Base-by-base conservation (phyloP, 1,140 invertebrate species). In the Pygmarrhopalites habei region DNA sequence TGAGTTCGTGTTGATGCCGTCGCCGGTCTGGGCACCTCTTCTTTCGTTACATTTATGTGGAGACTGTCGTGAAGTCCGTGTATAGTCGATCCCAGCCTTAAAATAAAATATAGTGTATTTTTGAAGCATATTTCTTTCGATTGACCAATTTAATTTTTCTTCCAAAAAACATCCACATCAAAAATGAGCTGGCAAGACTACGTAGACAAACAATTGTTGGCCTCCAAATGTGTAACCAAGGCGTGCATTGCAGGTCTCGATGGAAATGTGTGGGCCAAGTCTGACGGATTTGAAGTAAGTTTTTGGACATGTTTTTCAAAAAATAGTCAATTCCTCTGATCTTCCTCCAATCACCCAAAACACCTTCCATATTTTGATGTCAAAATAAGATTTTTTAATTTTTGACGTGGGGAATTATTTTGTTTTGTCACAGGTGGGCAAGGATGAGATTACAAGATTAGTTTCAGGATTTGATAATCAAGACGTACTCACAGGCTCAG, bases 151-250 rank as follows among this genome's bases (percentile, higher is more conserved):
- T 25, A 12, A 5, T 47, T 47, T 10, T 47, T 52, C 49, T 52
- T 52, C 49, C 49, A 52, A 52, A 52, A 52, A 25, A 52, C 25
- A 46, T 46, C 12, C 17, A 7, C 43, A 49, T 66, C 75, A 86
- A 78, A 10, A 76, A 95, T 93, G 90, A 93, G 90, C 85, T 95
- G 92, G 92, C 90, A 95, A 87, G 89, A 92, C 86, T 95, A 95
- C 83, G 89, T 95, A 77, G 91, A 94, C 82, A 94, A 92, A 83
- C 91, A 95, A 82, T 86, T 95, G 81, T 83, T 94, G 80, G 89
- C 89, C 74, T 91, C 89, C 74, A 86, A 85, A 79, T 92, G 89
- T 85, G 89, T 92, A 72, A 88, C 85, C 78, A 91, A 91, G 83
- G 91, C 91, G 72, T 90, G 89, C 70, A 95, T 95, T 77, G 90